Evolutionary conservation across 2,113 vertebrate species (phyloP), one percentile per base, ranked within the genome.

Genomic region (Hippolais icterina): DNA sequence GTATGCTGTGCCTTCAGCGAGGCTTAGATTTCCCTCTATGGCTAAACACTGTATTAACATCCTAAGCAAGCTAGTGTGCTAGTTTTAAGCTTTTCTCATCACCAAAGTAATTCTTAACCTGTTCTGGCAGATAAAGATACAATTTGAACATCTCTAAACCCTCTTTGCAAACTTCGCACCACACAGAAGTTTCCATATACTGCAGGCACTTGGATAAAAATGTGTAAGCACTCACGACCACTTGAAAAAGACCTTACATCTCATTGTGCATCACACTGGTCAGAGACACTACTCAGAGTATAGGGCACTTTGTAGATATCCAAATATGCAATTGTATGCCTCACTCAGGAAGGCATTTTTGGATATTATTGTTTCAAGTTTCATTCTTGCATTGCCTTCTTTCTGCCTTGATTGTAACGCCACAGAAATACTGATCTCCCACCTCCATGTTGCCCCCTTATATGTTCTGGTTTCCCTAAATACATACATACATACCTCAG

Each of bases 11-110:
- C 66, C 78, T 96, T 94, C 59, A 96, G 76, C 57, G 76, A 90
- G 68, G 80, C 90, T 95, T 95, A 94, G 77, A 93, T 87, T 97
- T 97, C 89, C 72, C 69, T 96, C 74, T 71, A 33, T 24, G 69
- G 69, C 74, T 75, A 91, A 94, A 83, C 86, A 71, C 52, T 71
- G 9, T 79, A 95, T 70, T 97, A 96, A 87, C n/a, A 88, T 5
- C 11, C 78, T 63, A 74, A 74, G 25, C 21, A 66, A 96, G 74
- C 47, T 49, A 60, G 28, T 59, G 28, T 87, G 87, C 71, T 54
- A 63, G 56, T 93, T 96, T 70, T 54, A 91, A 94, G 65, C 47
- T 95, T 92, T 94, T 94, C 80, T 89, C 44, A 68, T 52, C 77
- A 83, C 47, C 76, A 83, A 50, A 89, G 75, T 44, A 53, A 54